These are phyloP conservation scores for Notolepis coatsorum DNA, from an alignment of 2,797 vertebrate genomes.

Conservation along the genomic window DNA sequence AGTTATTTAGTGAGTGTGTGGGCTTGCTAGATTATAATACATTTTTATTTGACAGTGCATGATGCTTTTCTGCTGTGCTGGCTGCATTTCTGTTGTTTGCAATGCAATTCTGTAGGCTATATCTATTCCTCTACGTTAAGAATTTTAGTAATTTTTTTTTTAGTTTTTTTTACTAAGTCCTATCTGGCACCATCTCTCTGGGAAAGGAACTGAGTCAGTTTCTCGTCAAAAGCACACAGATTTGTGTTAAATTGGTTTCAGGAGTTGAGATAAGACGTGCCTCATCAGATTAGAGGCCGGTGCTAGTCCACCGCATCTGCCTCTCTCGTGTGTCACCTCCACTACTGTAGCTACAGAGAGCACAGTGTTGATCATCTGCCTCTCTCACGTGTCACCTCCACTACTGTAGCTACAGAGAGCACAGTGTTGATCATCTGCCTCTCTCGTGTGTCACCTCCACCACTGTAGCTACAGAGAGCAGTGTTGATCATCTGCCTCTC, in stretches of 20 bases:
- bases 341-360: not conserved
- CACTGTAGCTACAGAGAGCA: too few relatives aligned
- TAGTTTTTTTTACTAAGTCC: too few relatives aligned
- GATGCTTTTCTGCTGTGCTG: constrained; percentile 38
- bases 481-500: too few relatives aligned
- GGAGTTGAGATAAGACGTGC: constrained; percentile 35
- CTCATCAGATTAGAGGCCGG: constrained; percentile 31
- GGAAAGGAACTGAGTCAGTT: constrained; percentile 46
- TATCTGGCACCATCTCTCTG: constrained; percentile 54
- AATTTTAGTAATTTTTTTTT: constrained; percentile 9
- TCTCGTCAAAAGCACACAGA: constrained; percentile 44
- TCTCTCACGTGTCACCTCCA: too few relatives aligned
- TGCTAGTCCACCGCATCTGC: not conserved
- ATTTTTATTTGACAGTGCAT: constrained; percentile 41
- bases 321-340: not conserved
- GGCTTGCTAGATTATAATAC: constrained; percentile 19
- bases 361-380: constrained; percentile 40
- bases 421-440: too few relatives aligned
- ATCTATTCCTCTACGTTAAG: constrained; percentile 7
- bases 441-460: too few relatives aligned
- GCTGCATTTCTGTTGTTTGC: constrained; percentile 1
- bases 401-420: too few relatives aligned
- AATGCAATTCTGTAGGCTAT: not conserved
- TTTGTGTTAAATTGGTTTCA: constrained; percentile 49
- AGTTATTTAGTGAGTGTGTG: constrained; percentile 30